Conservation (phyloP, 2,888 invertebrate species). For the Lepidonotus clava region DNA sequence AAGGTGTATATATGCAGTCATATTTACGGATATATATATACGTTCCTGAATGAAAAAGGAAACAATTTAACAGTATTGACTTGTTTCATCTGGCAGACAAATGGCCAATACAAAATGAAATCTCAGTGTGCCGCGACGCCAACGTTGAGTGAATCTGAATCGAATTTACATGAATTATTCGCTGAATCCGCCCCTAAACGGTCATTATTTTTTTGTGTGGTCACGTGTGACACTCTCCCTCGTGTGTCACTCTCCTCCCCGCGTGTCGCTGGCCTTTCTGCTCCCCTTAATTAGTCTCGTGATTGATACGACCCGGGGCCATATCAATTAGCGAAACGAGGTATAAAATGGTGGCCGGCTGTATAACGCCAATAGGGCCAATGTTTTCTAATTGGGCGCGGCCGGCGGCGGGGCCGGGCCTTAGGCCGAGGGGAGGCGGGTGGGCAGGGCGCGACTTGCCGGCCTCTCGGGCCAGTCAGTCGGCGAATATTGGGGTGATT, state of each 20-base stretch:
- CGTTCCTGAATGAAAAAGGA: no score
- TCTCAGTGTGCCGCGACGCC: no score
- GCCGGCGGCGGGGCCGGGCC: not conserved
- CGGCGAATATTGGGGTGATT: constrained; percentile 24
- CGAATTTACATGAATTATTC: constrained; percentile 21
- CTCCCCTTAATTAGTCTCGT: constrained; percentile 24
- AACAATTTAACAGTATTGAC: no score
- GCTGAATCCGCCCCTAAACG: not conserved
- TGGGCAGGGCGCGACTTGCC: constrained; percentile 25
- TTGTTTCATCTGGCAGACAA: no score
- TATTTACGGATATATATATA: not conserved
- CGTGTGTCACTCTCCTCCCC: not conserved
- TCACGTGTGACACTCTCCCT: not conserved
- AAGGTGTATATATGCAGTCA: not conserved
- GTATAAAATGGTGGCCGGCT: not conserved
- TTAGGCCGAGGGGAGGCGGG: not conserved
- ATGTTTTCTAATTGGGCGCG: constrained; percentile 51
- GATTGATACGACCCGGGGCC: constrained; percentile 45
- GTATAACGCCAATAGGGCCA: constrained; percentile 43
- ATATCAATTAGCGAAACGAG: constrained; percentile 54
- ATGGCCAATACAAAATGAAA: no score
- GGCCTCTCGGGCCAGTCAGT: constrained; percentile 41
- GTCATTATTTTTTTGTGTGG: constrained; percentile 27
- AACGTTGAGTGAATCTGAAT: no score
- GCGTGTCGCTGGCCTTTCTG: constrained; percentile 35